Percentiles rank a stretch among this genome's conserved stretches.
phyloP scores from a whole-genome alignment of 2,888 invertebrate species.

The Zaprionus obscuricornis region DNA sequence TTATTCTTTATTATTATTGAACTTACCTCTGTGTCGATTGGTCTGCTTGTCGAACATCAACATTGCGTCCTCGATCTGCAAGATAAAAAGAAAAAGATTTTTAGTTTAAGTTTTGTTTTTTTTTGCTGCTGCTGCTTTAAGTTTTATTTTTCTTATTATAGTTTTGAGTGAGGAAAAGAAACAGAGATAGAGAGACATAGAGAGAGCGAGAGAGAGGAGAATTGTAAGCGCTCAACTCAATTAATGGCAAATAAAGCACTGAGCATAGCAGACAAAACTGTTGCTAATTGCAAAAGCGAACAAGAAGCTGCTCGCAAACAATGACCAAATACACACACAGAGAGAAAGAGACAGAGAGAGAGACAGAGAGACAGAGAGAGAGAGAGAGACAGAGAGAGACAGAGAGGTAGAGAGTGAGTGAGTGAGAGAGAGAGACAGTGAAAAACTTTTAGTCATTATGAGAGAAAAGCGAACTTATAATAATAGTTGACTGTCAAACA shows the following conservation, averaged over 20 bases:
- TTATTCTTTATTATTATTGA: slow-evolving; percentile 3
- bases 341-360: too few species aligned
- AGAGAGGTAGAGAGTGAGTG: too few species aligned
- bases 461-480: slow-evolving; percentile 78
- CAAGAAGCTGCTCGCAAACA: too few species aligned
- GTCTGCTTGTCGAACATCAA: slow-evolving; percentile 99
- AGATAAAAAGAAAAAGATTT: slow-evolving; percentile 77
- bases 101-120: slow-evolving; percentile 21
- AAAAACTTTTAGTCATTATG: slow-evolving; percentile 80
- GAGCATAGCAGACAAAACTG: slow-evolving; percentile 77
- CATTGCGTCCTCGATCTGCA: slow-evolving; percentile 99
- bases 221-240: slow-evolving; percentile 67
- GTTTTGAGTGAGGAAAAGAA: slow-evolving; percentile 23
- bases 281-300: slow-evolving; percentile 74
- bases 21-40: slow-evolving; percentile 99
- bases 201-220: too few species aligned
- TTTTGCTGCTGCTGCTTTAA: slow-evolving; percentile 26
- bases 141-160: slow-evolving; percentile 15
- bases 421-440: too few species aligned
- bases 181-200: background rate
- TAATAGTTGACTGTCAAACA: slow-evolving; percentile 77
- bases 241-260: slow-evolving; percentile 73
- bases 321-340: too few species aligned
- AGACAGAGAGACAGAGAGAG: slow-evolving; percentile 9
- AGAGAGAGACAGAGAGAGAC: too few species aligned